Base-by-base conservation (phyloP, 2,888 invertebrate species). In the Lepidocyrtinus sp. region DNA sequence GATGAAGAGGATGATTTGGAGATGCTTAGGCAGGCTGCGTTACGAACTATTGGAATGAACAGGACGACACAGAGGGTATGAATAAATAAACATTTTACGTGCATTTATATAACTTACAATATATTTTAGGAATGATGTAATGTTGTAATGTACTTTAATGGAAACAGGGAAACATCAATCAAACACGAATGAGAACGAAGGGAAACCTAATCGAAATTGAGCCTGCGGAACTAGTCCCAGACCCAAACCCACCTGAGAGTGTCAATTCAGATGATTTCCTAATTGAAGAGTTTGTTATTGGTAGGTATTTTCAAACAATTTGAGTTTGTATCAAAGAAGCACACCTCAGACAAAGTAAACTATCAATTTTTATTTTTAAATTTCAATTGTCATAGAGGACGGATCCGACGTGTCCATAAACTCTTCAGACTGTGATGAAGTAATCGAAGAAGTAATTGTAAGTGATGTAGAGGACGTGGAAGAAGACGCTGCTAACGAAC, bases 351-450 rank as follows among this genome's bases (percentile, higher is more conserved):
- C n/a, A n/a, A n/a, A n/a, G 36, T 12, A 36, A 46, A 12, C n/a
- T 59, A 46, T 45, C 22, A n/a, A 19, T 63, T 62, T 64, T 55
- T n/a, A n/a, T 65, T 74, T 79, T 68, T 1, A n/a, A n/a, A n/a
- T n/a, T n/a, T n/a, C n/a, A n/a, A n/a, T n/a, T n/a, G n/a, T n/a
- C n/a, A n/a, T 26, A 83, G 81, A 77, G 36, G 36, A 36, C 50
- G 83, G 82, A 45, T 82, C 81, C 5, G 81, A 81, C 15, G 69
- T 69, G 9, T 81, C 79, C 24, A 72, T 82, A 12, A 75, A 82
- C 17, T 81, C 79, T 71, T 82, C 81, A 1, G 85, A 85, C 67
- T 83, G 82, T 75, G 85, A 85, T 78, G 84, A 85, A 83, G 83
- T 85, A 25, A 83, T 85, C 15, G 85, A 85, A 62, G 85, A 85